Evolutionary conservation across 1,140 invertebrate species (phyloP), one percentile per base, ranked within the genome.

Genomic region (Rhagoletis zephyria): DNA sequence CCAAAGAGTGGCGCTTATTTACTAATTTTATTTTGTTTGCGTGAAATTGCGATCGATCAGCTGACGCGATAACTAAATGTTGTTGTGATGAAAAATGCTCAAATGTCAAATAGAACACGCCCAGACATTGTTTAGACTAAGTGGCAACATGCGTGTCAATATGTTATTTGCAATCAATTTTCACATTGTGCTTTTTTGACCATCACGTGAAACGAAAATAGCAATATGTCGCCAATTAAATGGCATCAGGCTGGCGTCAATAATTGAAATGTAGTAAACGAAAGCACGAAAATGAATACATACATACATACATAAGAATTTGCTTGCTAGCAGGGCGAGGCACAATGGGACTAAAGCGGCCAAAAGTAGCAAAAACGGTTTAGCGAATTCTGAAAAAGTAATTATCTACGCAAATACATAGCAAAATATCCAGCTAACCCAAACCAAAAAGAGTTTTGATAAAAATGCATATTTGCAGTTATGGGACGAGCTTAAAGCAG

Each of bases 91-190:
- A 30, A 30, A 30, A 30, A 30, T 30, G 30, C 30, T 30, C 30
- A 30, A 30, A 30, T 30, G 30, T 30, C 30, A 56, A 56, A 74
- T 74, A 4, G 40, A 30, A 42, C 42, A 48, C 67, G 42, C 40
- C 40, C 67, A 74, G 67, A 45, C 12, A 45, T 74, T 74, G 67
- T 74, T 16, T 48, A 48, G 42, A 48, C 67, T 74, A 74, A 74
- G 67, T 74, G 67, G 40, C 67, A 16, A 45, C 45, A 74, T 74
- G 67, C 67, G 67, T 81, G 74, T 19, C 45, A 42, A 30, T 81
- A 14, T 56, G 74, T 81, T 59, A 56, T 81, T 81, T 81, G 74
- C n/a, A 56, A 56, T 51, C 74, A 81, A 81, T 81, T 81, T 56
- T 5, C 74, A 81, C 9, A 59, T 59, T 19, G 30, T 67, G 4